Base-by-base conservation (phyloP, 2,888 invertebrate genomes). In the Mythimna ferrago region DNA sequence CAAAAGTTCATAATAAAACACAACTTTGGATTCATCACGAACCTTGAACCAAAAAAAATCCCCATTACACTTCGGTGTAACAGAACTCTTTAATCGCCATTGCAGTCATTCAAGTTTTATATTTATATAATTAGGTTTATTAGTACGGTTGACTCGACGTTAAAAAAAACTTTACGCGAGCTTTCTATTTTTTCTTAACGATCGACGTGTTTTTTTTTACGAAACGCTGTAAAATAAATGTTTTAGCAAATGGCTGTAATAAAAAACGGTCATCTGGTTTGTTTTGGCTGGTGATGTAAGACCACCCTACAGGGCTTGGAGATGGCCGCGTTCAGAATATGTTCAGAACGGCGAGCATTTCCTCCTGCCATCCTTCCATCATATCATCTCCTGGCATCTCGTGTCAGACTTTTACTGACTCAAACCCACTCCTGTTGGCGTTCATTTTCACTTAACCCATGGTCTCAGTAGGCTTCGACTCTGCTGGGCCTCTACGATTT, bases 51-150 rank as follows among this genome's bases (percentile, higher is more conserved):
- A 32, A 2, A n/a, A 6, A 48, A 41, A 7, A 9, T 7, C 26
- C 16, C 35, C 3, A 54, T 75, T 87, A 85, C 89, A 35, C 6
- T 67, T 51, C 88, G 87, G 90, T 92, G 91, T 92, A 72, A 91
- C 41, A 79, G 70, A n/a, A 76, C 6, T 21, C 76, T 69, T 69
- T 84, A 82, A 88, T 84, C 76, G 87, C 81, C 76, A 79, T 77
- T 80, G 74, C 87, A 83, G 81, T 85, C 85, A 88, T 87, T 85
- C 80, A 76, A 84, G 84, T 87, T 91, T 90, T 89, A 91, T 90
- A 89, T 86, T 87, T 90, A 88, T 92, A 90, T 93, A 93, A 93
- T 93, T 90, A 91, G 92, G 90, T 93, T 92, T 93, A 93, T 92
- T 89, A 89, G 84, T 81, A 74, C 80, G 77, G 81, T 87, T 85